phyloP scores from a whole-genome alignment of 2,797 vertebrate species.

The Orientallactaga sibirica region DNA sequence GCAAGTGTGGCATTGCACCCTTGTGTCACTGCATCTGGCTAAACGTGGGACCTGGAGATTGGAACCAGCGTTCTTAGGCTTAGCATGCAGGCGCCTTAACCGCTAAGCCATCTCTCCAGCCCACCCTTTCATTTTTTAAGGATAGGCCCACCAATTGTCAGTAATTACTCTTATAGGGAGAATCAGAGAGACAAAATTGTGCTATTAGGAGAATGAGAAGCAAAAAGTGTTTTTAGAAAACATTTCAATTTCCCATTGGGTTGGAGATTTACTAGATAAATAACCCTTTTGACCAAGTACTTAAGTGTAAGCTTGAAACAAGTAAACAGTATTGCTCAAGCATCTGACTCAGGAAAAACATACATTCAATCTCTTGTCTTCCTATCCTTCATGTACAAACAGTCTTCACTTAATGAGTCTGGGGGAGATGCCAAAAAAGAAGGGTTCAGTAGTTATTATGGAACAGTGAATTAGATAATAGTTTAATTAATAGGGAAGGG shows the following conservation, averaged over 20 bases:
- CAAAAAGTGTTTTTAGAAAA: conserved; percentile 60
- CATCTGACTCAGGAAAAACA: conserved; percentile 32
- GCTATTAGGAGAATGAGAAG: conserved; percentile 31
- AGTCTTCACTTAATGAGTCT: conserved; percentile 34
- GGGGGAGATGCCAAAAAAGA: background rate
- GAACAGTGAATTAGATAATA: background rate
- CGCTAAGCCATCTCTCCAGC: too few relatives aligned
- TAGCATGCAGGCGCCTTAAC: too few relatives aligned
- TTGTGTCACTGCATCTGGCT: too few relatives aligned
- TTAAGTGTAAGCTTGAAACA: conserved; percentile 38
- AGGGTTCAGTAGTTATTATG: background rate
- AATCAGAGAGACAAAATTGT: conserved; percentile 63
- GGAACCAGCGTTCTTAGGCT: too few relatives aligned
- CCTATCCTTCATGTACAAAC: background rate
- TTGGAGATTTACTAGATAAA: conserved; percentile 60
- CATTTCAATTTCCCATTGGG: conserved; percentile 63
- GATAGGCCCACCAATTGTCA: conserved; percentile 16
- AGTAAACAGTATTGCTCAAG: conserved; percentile 45
- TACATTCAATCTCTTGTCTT: background rate
- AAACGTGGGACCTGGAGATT: too few relatives aligned
- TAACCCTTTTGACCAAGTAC: conserved; percentile 62
- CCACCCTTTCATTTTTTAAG: conserved; percentile 23
- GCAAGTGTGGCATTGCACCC: too few relatives aligned
- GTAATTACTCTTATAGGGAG: conserved; percentile 44
- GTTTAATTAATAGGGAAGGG: background rate